These are phyloP conservation scores for Gallirallus australis DNA, from an alignment of 2,797 vertebrate species.

Conservation along the genomic window DNA sequence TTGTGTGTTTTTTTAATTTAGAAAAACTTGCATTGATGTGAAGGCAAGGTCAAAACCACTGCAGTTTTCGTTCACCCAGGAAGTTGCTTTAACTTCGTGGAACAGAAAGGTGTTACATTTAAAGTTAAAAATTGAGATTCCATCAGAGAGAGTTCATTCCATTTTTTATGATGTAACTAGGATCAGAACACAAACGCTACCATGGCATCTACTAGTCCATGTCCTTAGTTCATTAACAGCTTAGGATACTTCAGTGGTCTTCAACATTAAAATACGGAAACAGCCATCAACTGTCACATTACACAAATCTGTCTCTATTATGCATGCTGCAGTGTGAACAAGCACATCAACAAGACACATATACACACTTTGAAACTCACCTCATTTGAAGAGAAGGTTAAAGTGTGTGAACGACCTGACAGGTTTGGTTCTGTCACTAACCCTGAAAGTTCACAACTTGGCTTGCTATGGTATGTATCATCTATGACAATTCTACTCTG, in stretches of 20 bases:
- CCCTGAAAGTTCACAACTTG: slow-evolving; percentile 91
- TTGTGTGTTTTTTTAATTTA: not conserved
- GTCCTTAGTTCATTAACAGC: not conserved
- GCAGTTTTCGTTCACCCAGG: not conserved
- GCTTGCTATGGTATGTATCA: slow-evolving; percentile 90
- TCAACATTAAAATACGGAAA: slow-evolving; percentile 22
- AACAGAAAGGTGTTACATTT: not conserved
- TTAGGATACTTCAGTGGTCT: not conserved
- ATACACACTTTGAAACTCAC: slow-evolving; percentile 89
- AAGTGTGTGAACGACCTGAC: slow-evolving; percentile 93
- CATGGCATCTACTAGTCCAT: not conserved
- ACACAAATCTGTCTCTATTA: slow-evolving; percentile 28
- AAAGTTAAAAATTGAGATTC: not conserved
- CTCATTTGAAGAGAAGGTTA: slow-evolving; percentile 96
- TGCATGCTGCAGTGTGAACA: slow-evolving; percentile 60
- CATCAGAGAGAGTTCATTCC: not conserved
- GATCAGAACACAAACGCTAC: not conserved
- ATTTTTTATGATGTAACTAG: not conserved
- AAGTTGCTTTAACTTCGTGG: not conserved
- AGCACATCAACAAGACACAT: slow-evolving; percentile 74
- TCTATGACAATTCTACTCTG: slow-evolving; percentile 96
- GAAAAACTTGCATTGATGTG: not conserved
- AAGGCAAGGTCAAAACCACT: not conserved
- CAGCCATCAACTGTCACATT: slow-evolving; percentile 15
- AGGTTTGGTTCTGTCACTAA: slow-evolving; percentile 94